Percentiles rank a stretch among this genome's conserved stretches.
Evolutionary conservation across 2,797 vertebrate species (phyloP).

Genomic region (Rhinella marina): DNA sequence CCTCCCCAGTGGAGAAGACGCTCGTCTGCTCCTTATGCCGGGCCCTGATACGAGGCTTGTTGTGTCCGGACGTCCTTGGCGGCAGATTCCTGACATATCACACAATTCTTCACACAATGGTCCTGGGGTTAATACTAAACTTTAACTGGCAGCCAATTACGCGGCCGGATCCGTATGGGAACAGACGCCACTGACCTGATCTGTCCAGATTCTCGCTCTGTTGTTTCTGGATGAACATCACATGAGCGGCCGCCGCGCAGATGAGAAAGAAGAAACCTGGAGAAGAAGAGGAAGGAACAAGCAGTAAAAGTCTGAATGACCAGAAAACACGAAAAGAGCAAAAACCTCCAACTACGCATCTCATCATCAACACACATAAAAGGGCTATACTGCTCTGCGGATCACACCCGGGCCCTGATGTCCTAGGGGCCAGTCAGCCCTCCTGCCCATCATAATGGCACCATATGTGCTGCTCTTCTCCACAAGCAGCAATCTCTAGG

Average conservation of each 20-base stretch:
- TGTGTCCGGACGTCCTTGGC: background rate
- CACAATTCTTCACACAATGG: background rate
- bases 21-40: too few relatives aligned
- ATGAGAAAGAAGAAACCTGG: background rate
- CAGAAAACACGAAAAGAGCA: background rate
- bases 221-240: background rate
- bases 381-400: background rate
- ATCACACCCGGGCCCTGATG: background rate
- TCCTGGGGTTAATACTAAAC: constrained; percentile 18
- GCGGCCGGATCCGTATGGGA: too few relatives aligned
- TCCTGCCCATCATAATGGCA: too few relatives aligned
- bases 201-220: background rate
- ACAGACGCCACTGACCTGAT: background rate
- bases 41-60: background rate
- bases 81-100: background rate
- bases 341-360: background rate
- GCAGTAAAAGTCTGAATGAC: background rate
- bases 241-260: background rate
- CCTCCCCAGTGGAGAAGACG: background rate
- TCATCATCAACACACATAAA: background rate
- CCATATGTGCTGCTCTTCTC: too few relatives aligned
- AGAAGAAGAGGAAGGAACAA: background rate
- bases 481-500: too few relatives aligned
- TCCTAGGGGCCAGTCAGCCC: background rate
- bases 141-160: constrained; percentile 20